These are phyloP conservation scores for Salvelinus sp. DNA, from an alignment of 2,113 vertebrate genomes.

Conservation along the genomic window DNA sequence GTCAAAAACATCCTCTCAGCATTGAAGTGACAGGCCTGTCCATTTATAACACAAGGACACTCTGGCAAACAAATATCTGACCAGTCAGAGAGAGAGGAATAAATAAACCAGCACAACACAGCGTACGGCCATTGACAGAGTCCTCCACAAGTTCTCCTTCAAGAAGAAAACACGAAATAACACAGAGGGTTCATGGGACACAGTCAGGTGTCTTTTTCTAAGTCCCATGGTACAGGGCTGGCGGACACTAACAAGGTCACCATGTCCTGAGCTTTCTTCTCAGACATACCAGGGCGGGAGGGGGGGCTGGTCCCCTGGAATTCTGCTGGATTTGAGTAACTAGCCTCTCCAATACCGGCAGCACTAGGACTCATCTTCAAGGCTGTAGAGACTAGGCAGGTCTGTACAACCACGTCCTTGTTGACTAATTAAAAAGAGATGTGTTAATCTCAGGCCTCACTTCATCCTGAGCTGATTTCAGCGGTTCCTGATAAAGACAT, in stretches of 20 bases:
- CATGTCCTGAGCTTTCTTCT: slow-evolving; percentile 2
- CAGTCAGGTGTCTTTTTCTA: neutral
- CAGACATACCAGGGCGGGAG: neutral
- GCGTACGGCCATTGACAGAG: slow-evolving; percentile 42
- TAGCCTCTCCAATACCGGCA: too few relatives aligned
- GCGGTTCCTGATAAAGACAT: slow-evolving; percentile 38
- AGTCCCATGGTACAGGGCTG: too few relatives aligned
- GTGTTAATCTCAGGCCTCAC: slow-evolving; percentile 32
- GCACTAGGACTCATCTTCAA: too few relatives aligned
- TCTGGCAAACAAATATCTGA: slow-evolving; percentile 66
- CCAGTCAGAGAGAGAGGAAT: slow-evolving; percentile 53
- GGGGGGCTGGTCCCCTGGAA: neutral
- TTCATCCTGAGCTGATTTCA: slow-evolving; percentile 43
- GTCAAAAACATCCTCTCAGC: slow-evolving; percentile 61
- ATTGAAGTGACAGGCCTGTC: slow-evolving; percentile 69
- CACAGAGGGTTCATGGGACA: neutral
- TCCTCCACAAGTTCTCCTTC: slow-evolving; percentile 39
- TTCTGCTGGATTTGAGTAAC: too few relatives aligned
- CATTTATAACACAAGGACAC: slow-evolving; percentile 70
- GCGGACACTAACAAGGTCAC: neutral
- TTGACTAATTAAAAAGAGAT: too few relatives aligned
- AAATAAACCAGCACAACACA: slow-evolving; percentile 47
- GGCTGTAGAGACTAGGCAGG: too few relatives aligned
- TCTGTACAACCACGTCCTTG: too few relatives aligned
- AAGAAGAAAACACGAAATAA: slow-evolving; percentile 16